phyloP scores from a whole-genome alignment of 2,113 vertebrate genomes.

The Paracanthobrama guichenoti region DNA sequence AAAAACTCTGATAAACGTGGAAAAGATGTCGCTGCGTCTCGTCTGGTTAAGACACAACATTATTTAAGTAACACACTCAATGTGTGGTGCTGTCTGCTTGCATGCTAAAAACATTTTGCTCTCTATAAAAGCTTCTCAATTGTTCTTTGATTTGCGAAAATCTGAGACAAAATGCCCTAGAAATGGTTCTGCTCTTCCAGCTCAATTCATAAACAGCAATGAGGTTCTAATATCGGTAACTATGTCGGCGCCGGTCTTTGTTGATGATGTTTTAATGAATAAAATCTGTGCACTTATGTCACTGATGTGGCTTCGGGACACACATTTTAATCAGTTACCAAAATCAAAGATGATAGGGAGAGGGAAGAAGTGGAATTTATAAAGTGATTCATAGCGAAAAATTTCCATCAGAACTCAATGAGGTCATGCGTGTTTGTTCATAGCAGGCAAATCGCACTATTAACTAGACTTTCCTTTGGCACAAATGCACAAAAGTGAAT shows the following conservation, averaged over 20 bases:
- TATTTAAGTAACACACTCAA: conserved; percentile 21
- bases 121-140: conserved; percentile 42
- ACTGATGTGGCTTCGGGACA: conserved; percentile 55
- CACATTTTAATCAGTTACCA: conserved; percentile 44
- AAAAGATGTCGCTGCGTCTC: no score
- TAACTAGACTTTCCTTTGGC: conserved; percentile 33
- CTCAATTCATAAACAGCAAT: conserved; percentile 52
- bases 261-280: conserved; percentile 59
- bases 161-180: conserved; percentile 38
- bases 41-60: background rate
- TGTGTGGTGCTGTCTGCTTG: conserved; percentile 10
- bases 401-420: conserved; percentile 40
- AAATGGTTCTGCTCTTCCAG: conserved; percentile 49
- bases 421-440: conserved; percentile 48
- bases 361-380: conserved; percentile 43
- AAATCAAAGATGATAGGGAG: conserved; percentile 45
- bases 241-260: conserved; percentile 49
- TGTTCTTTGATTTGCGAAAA: conserved; percentile 45
- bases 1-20: no score
- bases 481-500: conserved; percentile 24
- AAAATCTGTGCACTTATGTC: conserved; percentile 53
- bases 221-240: conserved; percentile 55
- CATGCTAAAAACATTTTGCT: conserved; percentile 11
- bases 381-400: conserved; percentile 44
- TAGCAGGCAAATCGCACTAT: conserved; percentile 26